A percentile compares a stretch with the other conserved stretches of the same genome.
phyloP scores from a whole-genome alignment of 53 echinoderm and acorn worm species.

The Luidia sarsii region DNA sequence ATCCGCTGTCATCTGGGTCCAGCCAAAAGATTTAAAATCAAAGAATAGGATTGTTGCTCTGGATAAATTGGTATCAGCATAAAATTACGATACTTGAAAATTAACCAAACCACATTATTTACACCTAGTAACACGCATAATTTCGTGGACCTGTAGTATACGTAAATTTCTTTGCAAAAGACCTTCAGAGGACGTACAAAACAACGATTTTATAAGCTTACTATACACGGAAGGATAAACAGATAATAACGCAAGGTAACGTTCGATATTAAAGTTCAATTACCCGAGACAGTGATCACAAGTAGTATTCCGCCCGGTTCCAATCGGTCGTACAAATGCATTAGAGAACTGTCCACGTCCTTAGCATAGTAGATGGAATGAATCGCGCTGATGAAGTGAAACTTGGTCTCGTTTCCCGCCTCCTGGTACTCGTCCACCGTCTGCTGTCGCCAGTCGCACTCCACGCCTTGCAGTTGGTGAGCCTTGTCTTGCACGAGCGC shows the following conservation, averaged over 20 bases:
- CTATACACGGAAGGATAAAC: too few relatives aligned
- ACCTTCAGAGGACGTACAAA: too few relatives aligned
- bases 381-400: conserved; percentile 80
- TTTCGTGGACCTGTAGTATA: too few relatives aligned
- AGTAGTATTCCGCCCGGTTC: conserved; percentile 67
- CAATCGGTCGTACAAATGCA: conserved; percentile 51
- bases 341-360: conserved; percentile 58
- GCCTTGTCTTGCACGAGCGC: conserved; percentile 23
- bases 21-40: too few relatives aligned
- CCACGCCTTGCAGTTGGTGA: conserved; percentile 12
- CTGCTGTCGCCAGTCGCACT: conserved; percentile 64
- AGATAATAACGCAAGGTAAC: too few relatives aligned
- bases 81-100: too few relatives aligned
- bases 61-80: too few relatives aligned
- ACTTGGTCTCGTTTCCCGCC: conserved; percentile 31
- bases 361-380: conserved; percentile 76
- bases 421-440: conserved; percentile 55
- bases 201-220: too few relatives aligned
- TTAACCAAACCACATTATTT: too few relatives aligned
- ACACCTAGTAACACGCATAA: too few relatives aligned
- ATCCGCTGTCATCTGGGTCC: conserved; percentile 16
- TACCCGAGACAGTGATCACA: conserved; percentile 66
- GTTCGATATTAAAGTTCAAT: neutral
- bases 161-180: too few relatives aligned
- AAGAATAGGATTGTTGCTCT: too few relatives aligned